A percentile compares a stretch with the other conserved stretches of the same genome.
Conservation (phyloP, 2,113 vertebrate species). For the Penelope pileata region DNA sequence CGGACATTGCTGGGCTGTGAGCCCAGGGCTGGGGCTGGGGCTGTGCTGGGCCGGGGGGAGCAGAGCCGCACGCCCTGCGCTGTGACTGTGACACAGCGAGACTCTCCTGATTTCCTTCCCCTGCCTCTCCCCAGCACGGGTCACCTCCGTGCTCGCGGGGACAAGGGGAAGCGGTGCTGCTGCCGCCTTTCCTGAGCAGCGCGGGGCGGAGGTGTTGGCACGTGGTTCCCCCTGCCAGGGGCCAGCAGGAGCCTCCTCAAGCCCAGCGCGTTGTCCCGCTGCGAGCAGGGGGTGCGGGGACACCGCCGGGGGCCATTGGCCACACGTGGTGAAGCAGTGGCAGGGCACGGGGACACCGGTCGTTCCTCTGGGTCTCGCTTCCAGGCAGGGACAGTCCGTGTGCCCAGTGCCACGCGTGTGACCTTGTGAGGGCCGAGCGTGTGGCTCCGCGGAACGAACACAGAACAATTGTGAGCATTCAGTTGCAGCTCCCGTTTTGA, state of each 20-base stretch:
- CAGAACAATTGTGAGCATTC: slow-evolving; percentile 69
- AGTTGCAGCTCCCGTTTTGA: slow-evolving; percentile 66
- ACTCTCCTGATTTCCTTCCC: slow-evolving; percentile 1
- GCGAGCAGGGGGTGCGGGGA: background rate
- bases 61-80: background rate
- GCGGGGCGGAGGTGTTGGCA: background rate
- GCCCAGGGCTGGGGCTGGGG: no score
- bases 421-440: slow-evolving; percentile 45
- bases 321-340: fast-evolving
- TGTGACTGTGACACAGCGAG: background rate
- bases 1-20: background rate
- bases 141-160: background rate
- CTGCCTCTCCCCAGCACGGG: background rate
- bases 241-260: background rate
- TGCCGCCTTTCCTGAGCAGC: slow-evolving; percentile 34
- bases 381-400: background rate
- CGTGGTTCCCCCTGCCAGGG: fast-evolving
- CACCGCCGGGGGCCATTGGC: background rate
- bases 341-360: background rate
- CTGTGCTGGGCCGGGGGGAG: background rate
- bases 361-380: background rate
- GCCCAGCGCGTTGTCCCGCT: fast-evolving
- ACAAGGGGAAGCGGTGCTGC: slow-evolving; percentile 20
- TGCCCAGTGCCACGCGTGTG: fast-evolving
- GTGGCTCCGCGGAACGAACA: slow-evolving; percentile 57